phyloP scores from a whole-genome alignment of 2,797 vertebrate species.

The Eulemur albifrons region DNA sequence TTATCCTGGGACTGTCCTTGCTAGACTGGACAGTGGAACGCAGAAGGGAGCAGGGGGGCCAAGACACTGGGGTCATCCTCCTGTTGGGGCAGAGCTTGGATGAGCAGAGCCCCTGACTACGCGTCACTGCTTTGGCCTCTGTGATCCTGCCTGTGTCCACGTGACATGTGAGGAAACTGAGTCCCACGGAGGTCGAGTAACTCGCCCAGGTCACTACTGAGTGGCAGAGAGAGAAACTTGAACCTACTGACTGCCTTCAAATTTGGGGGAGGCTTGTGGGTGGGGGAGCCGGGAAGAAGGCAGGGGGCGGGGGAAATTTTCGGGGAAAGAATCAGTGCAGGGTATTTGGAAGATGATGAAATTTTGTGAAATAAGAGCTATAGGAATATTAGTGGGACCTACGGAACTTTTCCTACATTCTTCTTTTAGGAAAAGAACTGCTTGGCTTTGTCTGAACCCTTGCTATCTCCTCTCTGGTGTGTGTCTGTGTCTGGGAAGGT shows the following conservation, averaged over 20 bases:
- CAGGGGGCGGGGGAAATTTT: not conserved
- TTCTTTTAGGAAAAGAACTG: not conserved
- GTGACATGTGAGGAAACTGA: not conserved
- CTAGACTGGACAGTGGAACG: not conserved
- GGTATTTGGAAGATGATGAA: not conserved
- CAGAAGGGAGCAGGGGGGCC: too few relatives aligned
- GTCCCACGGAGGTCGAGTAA: not conserved
- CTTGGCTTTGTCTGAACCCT: not conserved
- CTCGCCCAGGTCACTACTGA: not conserved
- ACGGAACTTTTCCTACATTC: not conserved
- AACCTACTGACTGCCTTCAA: not conserved
- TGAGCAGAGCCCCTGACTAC: not conserved
- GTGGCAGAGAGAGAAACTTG: not conserved
- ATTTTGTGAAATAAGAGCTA: not conserved
- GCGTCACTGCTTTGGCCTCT: not conserved
- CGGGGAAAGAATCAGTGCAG: not conserved
- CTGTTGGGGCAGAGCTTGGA: not conserved
- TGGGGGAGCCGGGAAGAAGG: not conserved
- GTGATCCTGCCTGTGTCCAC: too few relatives aligned
- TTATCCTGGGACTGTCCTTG: not conserved
- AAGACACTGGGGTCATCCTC: accelerated
- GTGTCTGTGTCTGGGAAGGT: not conserved
- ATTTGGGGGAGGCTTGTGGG: accelerated
- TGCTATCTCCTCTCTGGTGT: accelerated
- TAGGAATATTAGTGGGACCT: accelerated